Evolutionary conservation across 2,888 invertebrate genomes (phyloP).

Genomic region (Cylloceria caligata): DNA sequence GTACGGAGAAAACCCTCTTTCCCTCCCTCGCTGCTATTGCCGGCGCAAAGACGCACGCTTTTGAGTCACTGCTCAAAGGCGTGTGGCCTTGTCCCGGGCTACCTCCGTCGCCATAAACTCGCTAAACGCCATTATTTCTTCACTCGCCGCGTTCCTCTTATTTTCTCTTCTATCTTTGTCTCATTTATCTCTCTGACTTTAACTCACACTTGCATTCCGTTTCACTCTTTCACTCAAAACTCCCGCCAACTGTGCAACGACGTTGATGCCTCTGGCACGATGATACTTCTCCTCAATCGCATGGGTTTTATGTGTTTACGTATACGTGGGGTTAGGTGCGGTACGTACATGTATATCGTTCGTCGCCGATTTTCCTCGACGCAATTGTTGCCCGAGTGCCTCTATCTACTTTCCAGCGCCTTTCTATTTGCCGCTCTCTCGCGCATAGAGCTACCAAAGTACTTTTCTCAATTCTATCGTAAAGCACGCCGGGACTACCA

Average conservation of each 20-base stretch:
- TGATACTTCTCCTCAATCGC: not conserved
- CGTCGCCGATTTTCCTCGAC: conserved; percentile 50
- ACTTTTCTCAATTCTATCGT: conserved; percentile 65
- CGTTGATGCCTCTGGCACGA: conserved; percentile 7
- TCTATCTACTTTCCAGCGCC: conserved; percentile 49
- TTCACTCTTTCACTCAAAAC: conserved; percentile 6
- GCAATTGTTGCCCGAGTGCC: conserved; percentile 49
- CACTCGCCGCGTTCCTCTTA: not conserved
- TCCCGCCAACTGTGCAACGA: not conserved
- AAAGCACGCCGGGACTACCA: conserved; percentile 56
- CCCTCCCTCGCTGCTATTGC: conserved; percentile 3
- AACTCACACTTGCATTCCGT: not conserved
- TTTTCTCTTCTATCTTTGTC: conserved; percentile 26
- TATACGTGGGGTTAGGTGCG: too few relatives aligned
- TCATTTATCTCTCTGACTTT: conserved; percentile 14
- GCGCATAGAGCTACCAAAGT: conserved; percentile 54
- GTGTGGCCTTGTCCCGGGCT: not conserved
- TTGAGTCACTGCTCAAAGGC: conserved; percentile 19
- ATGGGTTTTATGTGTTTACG: not conserved
- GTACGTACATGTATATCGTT: too few relatives aligned
- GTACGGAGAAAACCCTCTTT: not conserved
- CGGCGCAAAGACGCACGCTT: conserved; percentile 16
- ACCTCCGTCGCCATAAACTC: not conserved
- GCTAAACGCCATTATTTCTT: conserved; percentile 12
- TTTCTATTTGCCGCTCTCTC: conserved; percentile 49